phyloP scores from a whole-genome alignment of 92 coral and sea anemone species.

The Zoanthus sansibaricus region DNA sequence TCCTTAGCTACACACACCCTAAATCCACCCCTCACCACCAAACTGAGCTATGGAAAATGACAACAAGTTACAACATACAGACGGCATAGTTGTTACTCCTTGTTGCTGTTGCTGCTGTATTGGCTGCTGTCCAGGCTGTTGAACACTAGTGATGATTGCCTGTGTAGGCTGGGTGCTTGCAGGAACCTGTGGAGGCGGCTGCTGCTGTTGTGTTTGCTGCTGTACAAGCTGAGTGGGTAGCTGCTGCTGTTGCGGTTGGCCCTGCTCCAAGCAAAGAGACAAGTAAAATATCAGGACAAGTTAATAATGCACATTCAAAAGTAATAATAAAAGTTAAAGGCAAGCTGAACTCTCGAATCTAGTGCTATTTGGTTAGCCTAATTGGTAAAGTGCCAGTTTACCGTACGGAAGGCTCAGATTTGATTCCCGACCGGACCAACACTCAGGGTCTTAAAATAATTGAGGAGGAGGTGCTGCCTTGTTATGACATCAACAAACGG shows the following conservation, averaged over 20 bases:
- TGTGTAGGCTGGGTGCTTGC: slow-evolving; percentile 80
- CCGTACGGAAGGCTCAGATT: no score
- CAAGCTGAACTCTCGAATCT: background rate
- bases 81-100: slow-evolving; percentile 89
- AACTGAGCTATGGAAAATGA: background rate
- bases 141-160: slow-evolving; percentile 83
- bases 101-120: slow-evolving; percentile 25
- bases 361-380: no score
- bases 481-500: no score
- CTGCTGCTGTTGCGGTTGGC: slow-evolving; percentile 74
- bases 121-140: slow-evolving; percentile 75
- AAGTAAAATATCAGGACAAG: background rate
- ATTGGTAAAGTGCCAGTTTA: no score
- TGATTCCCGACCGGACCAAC: no score
- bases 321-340: no score
- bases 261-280: slow-evolving; percentile 2
- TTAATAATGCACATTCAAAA: no score
- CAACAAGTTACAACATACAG: slow-evolving; percentile 61
- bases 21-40: background rate
- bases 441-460: no score
- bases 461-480: no score
- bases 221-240: slow-evolving; percentile 86
- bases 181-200: slow-evolving; percentile 48
- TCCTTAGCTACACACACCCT: background rate
- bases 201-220: slow-evolving; percentile 73